Evolutionary conservation across 1,140 invertebrate species (phyloP).

Genomic region (Eupristina koningsbergeri): DNA sequence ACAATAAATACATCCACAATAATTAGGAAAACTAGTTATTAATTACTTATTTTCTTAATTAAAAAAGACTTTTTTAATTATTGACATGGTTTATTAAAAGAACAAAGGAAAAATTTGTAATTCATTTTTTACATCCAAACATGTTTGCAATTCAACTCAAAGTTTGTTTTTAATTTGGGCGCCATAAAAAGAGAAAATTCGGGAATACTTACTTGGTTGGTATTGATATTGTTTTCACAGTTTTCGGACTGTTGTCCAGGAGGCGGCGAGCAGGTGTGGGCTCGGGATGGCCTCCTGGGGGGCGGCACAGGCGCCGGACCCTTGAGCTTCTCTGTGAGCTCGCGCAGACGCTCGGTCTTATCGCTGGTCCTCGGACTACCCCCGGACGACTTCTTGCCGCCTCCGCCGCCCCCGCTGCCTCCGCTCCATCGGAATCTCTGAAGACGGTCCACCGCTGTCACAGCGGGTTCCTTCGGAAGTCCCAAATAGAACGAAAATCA

Average conservation of each 20-base stretch:
- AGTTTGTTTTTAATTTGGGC: no score
- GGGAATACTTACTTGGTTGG: not conserved
- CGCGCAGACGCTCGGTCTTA: conserved; percentile 81
- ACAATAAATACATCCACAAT: no score
- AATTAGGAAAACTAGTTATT: no score
- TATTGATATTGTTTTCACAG: not conserved
- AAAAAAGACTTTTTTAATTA: no score
- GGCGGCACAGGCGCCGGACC: conserved; percentile 70
- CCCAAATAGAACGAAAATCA: not conserved
- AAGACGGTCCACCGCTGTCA: conserved; percentile 81
- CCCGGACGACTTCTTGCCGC: conserved; percentile 66
- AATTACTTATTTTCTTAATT: no score
- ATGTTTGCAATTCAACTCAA: no score
- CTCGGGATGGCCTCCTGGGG: conserved; percentile 66
- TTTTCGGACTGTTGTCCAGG: not conserved
- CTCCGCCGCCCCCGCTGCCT: conserved; percentile 77
- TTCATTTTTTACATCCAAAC: no score
- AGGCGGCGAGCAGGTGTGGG: conserved; percentile 50
- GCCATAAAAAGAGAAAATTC: no score
- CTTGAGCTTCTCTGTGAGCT: conserved; percentile 83
- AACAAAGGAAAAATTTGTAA: no score
- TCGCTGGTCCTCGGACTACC: conserved; percentile 75
- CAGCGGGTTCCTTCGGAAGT: conserved; percentile 63
- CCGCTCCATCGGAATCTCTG: conserved; percentile 84
- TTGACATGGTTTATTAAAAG: no score